Percentiles rank a stretch among this genome's conserved stretches.
Conservation (phyloP, 2,888 invertebrate genomes). For the Eupithecia dodoneata region DNA sequence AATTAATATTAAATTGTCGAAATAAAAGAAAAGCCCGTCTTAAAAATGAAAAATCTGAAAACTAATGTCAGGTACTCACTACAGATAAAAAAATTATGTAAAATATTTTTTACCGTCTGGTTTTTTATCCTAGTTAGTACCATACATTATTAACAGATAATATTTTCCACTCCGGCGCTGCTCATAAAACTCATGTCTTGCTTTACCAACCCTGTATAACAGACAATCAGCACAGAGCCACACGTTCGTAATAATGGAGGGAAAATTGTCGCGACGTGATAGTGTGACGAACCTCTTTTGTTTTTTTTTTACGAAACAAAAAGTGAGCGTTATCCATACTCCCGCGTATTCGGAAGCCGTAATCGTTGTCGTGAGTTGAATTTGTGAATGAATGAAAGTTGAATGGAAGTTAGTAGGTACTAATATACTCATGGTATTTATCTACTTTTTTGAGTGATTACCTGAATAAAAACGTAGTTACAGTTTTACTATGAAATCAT, state of each 20-base stretch:
- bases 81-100: no score
- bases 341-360: conserved; percentile 70
- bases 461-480: no score
- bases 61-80: no score
- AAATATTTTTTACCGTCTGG: no score
- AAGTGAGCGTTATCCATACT: conserved; percentile 75
- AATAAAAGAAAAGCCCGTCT: background rate
- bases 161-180: background rate
- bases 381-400: conserved; percentile 59
- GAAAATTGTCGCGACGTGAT: conserved; percentile 79
- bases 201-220: background rate
- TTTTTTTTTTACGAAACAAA: conserved; percentile 58
- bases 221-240: conserved; percentile 61
- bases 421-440: background rate
- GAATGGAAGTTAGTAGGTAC: conserved; percentile 27
- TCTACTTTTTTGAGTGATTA: background rate
- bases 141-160: background rate
- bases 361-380: conserved; percentile 64
- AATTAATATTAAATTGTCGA: background rate
- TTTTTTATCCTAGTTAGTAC: background rate
- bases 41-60: background rate
- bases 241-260: conserved; percentile 78
- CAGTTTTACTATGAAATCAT: background rate
- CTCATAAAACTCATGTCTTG: background rate
- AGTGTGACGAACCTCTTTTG: conserved; percentile 51